Evolutionary conservation across 2,888 invertebrate genomes (phyloP).

Genomic region (Lithophane ornitopus): DNA sequence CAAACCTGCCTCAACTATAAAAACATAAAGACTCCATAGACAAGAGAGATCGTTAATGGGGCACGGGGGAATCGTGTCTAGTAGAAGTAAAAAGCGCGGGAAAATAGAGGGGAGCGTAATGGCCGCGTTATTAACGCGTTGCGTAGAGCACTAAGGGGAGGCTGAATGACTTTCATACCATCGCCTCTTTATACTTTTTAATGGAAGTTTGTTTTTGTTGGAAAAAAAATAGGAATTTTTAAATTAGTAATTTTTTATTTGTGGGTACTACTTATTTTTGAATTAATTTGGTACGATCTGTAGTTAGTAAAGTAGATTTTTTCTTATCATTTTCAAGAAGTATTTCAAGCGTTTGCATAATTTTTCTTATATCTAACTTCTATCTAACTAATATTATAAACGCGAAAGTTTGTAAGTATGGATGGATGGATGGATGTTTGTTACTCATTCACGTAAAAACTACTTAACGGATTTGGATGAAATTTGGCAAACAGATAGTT

Average conservation of each 20-base stretch:
- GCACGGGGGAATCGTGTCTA: slow-evolving; percentile 66
- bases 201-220: slow-evolving; percentile 53
- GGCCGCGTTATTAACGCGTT: slow-evolving; percentile 54
- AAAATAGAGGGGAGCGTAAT: slow-evolving; percentile 52
- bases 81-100: slow-evolving; percentile 52
- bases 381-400: no score
- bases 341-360: not conserved
- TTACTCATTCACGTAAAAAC: no score
- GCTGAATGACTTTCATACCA: slow-evolving; percentile 51
- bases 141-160: slow-evolving; percentile 55
- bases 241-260: not conserved
- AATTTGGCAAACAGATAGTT: no score
- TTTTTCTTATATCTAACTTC: no score
- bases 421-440: no score
- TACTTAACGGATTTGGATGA: no score
- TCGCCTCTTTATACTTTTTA: slow-evolving; percentile 59
- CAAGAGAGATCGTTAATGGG: slow-evolving; percentile 61
- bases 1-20: slow-evolving; percentile 43
- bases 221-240: not conserved
- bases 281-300: no score
- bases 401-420: no score
- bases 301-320: no score
- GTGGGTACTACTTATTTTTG: no score
- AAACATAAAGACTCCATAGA: slow-evolving; percentile 26
- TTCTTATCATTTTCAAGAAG: not conserved